phyloP scores from a whole-genome alignment of 1,140 invertebrate species.

The Conus betulinus region DNA sequence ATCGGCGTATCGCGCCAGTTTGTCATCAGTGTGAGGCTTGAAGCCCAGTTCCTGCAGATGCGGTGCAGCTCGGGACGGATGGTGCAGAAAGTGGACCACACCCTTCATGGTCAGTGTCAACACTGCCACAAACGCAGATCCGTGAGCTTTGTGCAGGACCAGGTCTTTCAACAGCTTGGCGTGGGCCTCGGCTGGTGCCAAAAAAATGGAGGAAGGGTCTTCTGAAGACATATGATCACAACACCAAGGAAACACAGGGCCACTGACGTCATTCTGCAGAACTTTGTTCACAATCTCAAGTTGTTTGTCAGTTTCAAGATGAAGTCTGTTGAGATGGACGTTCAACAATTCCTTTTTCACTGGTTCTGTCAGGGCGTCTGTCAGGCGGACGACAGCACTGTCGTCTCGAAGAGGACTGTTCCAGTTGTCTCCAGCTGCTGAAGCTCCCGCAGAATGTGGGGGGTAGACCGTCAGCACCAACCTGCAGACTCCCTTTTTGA shows the following conservation, averaged over 20 bases:
- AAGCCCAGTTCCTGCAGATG: not conserved
- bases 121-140: not conserved
- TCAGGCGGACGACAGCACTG: not conserved
- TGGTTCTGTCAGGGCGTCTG: not conserved
- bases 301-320: not conserved
- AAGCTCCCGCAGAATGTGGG: constrained; percentile 6
- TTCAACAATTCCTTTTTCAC: not conserved
- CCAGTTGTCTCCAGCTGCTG: not conserved
- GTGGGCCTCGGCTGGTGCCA: not conserved
- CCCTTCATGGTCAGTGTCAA: not conserved
- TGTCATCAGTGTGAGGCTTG: not conserved
- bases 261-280: constrained; percentile 10
- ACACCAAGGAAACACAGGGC: constrained; percentile 23
- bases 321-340: not conserved
- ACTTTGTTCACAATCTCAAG: not conserved
- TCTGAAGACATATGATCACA: not conserved
- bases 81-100: not conserved
- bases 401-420: not conserved
- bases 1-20: not conserved
- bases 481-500: not conserved
- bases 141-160: not conserved
- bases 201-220: not conserved
- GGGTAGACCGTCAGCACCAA: constrained; percentile 5
- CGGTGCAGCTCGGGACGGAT: not conserved
- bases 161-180: not conserved